Base-by-base conservation (phyloP, 2,113 vertebrate genomes). In the Zosterops lateralis region DNA sequence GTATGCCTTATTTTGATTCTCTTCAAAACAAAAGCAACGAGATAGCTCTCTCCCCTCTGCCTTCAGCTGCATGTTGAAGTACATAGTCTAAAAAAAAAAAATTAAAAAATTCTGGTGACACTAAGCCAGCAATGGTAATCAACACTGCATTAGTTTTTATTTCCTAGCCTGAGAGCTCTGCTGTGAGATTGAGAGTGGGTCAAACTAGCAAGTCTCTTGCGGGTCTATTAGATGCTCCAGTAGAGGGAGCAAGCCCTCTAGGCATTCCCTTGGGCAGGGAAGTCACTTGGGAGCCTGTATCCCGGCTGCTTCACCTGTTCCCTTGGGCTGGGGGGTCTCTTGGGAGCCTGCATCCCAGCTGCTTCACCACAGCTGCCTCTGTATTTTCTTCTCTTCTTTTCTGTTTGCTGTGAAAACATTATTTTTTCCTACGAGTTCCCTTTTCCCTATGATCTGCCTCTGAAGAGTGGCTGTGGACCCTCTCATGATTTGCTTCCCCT, bases 171-270 rank as follows among this genome's bases (percentile, higher is more conserved):
- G 28, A 48, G 36, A 73, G 32, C 44, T 44, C 8, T 84, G 21
- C 14, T 50, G 32, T 38, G 47, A 32, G 44, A 4, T 62, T 42
- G 16, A 19, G 67, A 82, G 57, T 4, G 24, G n/a, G 57, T 60
- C 26, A 32, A 58, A 40, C 12, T 6, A 38, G 9, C 22, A 11
- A 21, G 7, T 38, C 45, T 75, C 58, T 12, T 12, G 20, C 25
- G 77, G 16, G 16, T 50, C 36, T 53, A 1, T n/a, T 21, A 42
- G 38, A 79, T 44, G 73, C 34, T 89, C 94, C 94, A 91, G 92
- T 4, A 95, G 96, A 94, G 94, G 92, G 89, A 89, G 93, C 92
- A 96, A 91, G 47, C 16, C 16, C 62, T 79, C 47, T 47, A 74
- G 84, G 34, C 31, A 2, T 22, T 88, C 34, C 17, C 28, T 32